These are phyloP conservation scores for Cyprinella venusta DNA, from an alignment of 2,797 vertebrate species.

Conservation along the genomic window DNA sequence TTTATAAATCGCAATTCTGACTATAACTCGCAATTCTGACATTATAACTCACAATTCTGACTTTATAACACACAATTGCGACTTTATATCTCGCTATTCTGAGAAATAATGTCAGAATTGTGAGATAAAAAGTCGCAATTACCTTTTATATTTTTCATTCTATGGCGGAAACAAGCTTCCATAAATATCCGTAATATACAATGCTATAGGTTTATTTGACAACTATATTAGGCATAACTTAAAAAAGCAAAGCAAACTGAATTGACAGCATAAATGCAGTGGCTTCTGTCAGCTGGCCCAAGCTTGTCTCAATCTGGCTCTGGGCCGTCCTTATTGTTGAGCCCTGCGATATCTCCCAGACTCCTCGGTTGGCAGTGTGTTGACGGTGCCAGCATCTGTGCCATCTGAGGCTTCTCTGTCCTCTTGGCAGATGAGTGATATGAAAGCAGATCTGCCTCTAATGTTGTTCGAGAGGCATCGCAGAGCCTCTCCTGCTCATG, in stretches of 20 bases:
- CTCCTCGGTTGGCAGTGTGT: background rate
- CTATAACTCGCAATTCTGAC: too few relatives aligned
- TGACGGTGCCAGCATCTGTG: slow-evolving; percentile 11
- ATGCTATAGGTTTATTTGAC: background rate
- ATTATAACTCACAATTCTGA: too few relatives aligned
- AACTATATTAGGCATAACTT: background rate
- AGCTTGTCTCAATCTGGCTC: background rate
- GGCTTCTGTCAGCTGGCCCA: background rate
- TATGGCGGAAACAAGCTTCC: too few relatives aligned
- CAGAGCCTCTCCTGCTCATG: slow-evolving; percentile 3
- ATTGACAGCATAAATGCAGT: slow-evolving; percentile 1
- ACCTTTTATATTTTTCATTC: too few relatives aligned
- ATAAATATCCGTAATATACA: background rate
- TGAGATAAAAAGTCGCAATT: too few relatives aligned
- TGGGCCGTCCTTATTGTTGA: background rate
- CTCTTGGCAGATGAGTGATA: slow-evolving; percentile 14
- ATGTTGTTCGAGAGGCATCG: slow-evolving; percentile 4
- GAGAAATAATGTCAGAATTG: too few relatives aligned
- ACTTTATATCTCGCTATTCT: too few relatives aligned
- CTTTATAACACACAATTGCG: too few relatives aligned
- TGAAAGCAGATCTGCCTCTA: slow-evolving; percentile 28
- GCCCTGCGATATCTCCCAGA: slow-evolving; percentile 13
- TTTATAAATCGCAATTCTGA: too few relatives aligned
- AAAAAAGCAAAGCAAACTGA: background rate
- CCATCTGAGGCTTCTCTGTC: slow-evolving; percentile 25